Evolutionary conservation across 2,113 vertebrate genomes (phyloP).

Genomic region (Polyodon spathula): DNA sequence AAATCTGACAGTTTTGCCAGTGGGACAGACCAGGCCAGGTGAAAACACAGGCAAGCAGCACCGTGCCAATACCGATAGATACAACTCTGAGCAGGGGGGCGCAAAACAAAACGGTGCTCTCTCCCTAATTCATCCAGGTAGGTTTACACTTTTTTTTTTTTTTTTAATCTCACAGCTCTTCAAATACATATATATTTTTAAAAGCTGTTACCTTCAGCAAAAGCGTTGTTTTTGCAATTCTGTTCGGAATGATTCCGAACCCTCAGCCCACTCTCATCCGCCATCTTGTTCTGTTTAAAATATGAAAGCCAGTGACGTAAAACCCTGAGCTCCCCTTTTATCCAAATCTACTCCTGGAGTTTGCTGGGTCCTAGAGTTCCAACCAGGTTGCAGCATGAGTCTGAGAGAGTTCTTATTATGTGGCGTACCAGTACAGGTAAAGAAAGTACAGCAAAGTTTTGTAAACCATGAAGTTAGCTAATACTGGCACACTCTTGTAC

Average conservation of each 20-base stretch:
- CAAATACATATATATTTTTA: neutral
- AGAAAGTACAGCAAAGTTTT: too few species aligned
- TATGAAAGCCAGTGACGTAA: slow-evolving; percentile 64
- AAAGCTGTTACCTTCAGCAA: slow-evolving; percentile 43
- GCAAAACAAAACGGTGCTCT: slow-evolving; percentile 3
- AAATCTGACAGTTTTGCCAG: neutral
- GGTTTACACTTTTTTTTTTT: neutral
- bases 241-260: slow-evolving; percentile 44
- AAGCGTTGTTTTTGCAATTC: slow-evolving; percentile 40
- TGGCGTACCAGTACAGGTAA: too few species aligned
- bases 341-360: slow-evolving; percentile 34
- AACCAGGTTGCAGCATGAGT: neutral
- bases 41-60: slow-evolving; percentile 14
- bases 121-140: neutral
- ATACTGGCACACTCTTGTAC: too few species aligned
- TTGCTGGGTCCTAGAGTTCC: slow-evolving; percentile 21
- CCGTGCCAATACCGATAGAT: slow-evolving; percentile 37
- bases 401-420: neutral
- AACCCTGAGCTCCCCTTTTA: slow-evolving; percentile 52
- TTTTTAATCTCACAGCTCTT: neutral
- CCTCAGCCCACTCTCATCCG: slow-evolving; percentile 72
- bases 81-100: slow-evolving; percentile 3
- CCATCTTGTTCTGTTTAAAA: slow-evolving; percentile 79
- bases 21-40: neutral
- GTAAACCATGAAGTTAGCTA: too few species aligned